phyloP scores from a whole-genome alignment of 2,797 vertebrate species.

The Aphelocoma californica region DNA sequence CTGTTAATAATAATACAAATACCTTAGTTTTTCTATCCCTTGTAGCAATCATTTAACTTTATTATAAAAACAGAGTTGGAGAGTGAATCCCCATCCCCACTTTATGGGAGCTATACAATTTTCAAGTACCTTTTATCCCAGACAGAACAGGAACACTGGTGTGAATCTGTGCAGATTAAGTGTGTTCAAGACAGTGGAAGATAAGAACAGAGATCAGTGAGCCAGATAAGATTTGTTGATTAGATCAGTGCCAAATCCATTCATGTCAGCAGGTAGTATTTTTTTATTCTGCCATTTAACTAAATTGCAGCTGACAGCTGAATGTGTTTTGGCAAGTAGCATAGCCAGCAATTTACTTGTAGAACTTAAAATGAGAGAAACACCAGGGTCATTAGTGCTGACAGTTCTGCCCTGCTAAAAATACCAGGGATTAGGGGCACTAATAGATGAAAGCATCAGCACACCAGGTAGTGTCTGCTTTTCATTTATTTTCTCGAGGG shows the following conservation, averaged over 20 bases:
- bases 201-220: background rate
- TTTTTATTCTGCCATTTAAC: conserved; percentile 42
- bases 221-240: conserved; percentile 31
- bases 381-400: background rate
- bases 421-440: background rate
- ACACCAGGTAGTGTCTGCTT: conserved; percentile 10
- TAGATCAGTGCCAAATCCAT: conserved; percentile 46
- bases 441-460: background rate
- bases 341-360: conserved; percentile 8
- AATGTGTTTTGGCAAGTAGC: conserved; percentile 40
- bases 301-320: conserved; percentile 56
- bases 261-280: conserved; percentile 30
- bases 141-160: background rate
- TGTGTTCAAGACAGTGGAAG: background rate
- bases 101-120: background rate
- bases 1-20: background rate
- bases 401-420: conserved; percentile 20
- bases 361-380: conserved; percentile 34
- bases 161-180: background rate
- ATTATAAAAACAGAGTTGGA: background rate
- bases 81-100: background rate
- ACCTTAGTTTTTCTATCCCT: background rate
- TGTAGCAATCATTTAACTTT: background rate
- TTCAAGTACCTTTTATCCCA: background rate
- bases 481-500: background rate